These are phyloP conservation scores for Agriopis aurantiaria DNA, from an alignment of 2,888 invertebrate species.

Conservation along the genomic window DNA sequence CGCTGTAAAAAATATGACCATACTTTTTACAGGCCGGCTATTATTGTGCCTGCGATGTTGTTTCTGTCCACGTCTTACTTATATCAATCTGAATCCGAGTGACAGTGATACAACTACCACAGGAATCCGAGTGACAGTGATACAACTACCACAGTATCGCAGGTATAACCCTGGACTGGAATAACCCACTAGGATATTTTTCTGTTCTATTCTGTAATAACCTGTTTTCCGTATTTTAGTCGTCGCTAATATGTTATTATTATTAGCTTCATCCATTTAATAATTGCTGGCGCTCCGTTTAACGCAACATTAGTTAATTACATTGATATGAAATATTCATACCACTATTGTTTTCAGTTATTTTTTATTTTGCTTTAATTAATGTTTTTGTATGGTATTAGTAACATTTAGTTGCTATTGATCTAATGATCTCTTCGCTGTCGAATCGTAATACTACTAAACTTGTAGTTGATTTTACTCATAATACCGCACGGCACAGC, in stretches of 20 bases:
- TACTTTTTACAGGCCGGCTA: too few species aligned
- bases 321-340: slow-evolving; percentile 71
- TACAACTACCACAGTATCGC: too few species aligned
- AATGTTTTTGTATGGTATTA: neutral
- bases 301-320: slow-evolving; percentile 65
- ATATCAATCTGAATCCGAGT: too few species aligned
- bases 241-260: neutral
- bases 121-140: too few species aligned
- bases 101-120: too few species aligned
- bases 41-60: too few species aligned
- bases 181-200: neutral
- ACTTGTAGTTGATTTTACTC: too few species aligned
- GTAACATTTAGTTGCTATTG: slow-evolving; percentile 15
- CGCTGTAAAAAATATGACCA: too few species aligned
- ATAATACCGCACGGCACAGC: neutral
- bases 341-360: slow-evolving; percentile 58
- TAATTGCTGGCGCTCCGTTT: slow-evolving; percentile 13
- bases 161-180: too few species aligned
- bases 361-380: slow-evolving; percentile 13
- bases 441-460: neutral
- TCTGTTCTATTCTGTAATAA: neutral
- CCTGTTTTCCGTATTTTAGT: neutral
- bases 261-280: slow-evolving; percentile 7
- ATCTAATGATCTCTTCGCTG: neutral
- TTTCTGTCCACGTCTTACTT: too few species aligned